Conservation (phyloP, 2,888 invertebrate species). For the Zaprionus lineosus region DNA sequence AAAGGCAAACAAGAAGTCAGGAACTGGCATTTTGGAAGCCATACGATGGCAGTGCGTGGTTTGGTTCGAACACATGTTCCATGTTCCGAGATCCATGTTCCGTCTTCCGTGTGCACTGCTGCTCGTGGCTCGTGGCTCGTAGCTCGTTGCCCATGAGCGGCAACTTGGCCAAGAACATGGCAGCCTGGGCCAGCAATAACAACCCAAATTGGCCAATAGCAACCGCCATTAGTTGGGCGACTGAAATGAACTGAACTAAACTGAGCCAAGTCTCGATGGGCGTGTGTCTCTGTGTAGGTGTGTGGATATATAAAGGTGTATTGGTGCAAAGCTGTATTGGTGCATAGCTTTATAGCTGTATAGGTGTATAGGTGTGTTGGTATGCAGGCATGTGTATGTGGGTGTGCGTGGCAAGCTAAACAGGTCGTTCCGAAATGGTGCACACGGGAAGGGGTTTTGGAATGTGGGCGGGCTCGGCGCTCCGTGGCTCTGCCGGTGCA, state of each 20-base stretch:
- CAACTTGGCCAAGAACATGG: conserved; percentile 8
- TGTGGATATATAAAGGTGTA: no score
- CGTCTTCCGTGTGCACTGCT: conserved; percentile 42
- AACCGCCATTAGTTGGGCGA: conserved; percentile 59
- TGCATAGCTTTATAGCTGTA: no score
- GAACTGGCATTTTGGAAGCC: conserved; percentile 43
- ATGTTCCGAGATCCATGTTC: conserved; percentile 1
- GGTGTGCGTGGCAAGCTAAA: no score
- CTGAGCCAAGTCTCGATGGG: not conserved
- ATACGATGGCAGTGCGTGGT: conserved; percentile 63
- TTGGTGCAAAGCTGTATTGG: no score
- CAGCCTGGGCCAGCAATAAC: not conserved
- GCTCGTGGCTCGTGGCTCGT: no score
- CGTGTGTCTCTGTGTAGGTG: no score
- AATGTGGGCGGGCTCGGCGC: not conserved
- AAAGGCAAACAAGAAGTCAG: conserved; percentile 50
- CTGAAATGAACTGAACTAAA: conserved; percentile 6
- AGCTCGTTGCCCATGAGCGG: no score
- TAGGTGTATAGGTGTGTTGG: no score
- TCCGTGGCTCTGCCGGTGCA: no score
- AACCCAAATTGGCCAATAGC: conserved; percentile 10
- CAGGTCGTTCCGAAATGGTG: no score
- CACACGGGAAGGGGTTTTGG: not conserved
- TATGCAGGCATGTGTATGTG: no score
- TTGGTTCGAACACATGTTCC: conserved; percentile 36